These are phyloP conservation scores for Megaceryle torquata DNA, from an alignment of 2,113 vertebrate species.

Conservation along the genomic window DNA sequence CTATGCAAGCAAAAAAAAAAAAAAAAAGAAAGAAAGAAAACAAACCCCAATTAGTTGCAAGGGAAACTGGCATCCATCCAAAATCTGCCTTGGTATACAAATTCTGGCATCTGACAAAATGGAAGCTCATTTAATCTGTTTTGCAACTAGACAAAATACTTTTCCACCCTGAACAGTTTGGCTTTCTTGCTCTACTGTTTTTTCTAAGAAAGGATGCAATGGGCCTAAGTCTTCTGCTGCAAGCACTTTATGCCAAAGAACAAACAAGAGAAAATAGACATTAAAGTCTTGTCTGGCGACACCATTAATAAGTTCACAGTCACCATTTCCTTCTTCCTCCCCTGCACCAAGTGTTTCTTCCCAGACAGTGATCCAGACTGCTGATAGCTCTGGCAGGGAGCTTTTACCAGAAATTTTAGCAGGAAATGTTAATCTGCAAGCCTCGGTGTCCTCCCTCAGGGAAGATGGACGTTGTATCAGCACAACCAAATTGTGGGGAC, in stretches of 20 bases:
- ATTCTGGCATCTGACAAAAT: neutral
- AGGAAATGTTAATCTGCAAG: conserved; percentile 57
- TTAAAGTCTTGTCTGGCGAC: conserved; percentile 44
- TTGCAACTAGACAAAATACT: neutral
- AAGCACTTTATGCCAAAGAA: neutral
- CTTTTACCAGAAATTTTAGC: conserved; percentile 65
- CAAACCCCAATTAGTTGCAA: neutral
- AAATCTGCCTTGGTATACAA: neutral
- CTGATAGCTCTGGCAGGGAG: conserved; percentile 61
- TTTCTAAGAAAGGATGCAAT: neutral
- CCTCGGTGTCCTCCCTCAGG: conserved; percentile 32
- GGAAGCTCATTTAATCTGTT: neutral
- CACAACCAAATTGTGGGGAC: neutral
- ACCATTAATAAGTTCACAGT: conserved; percentile 59
- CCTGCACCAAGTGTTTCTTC: conserved; percentile 63
- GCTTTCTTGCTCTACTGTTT: neutral
- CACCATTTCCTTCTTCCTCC: conserved; percentile 67
- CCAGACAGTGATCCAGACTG: conserved; percentile 63
- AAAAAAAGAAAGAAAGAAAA: neutral
- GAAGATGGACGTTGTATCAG: neutral
- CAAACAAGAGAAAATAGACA: conserved; percentile 49
- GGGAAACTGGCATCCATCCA: neutral
- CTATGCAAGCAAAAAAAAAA: too few relatives aligned
- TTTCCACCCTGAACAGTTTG: neutral
- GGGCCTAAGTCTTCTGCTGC: neutral